Evolutionary conservation across 53 echinoderm and acorn worm species (phyloP).

Genomic region (Glandiceps talaboti): DNA sequence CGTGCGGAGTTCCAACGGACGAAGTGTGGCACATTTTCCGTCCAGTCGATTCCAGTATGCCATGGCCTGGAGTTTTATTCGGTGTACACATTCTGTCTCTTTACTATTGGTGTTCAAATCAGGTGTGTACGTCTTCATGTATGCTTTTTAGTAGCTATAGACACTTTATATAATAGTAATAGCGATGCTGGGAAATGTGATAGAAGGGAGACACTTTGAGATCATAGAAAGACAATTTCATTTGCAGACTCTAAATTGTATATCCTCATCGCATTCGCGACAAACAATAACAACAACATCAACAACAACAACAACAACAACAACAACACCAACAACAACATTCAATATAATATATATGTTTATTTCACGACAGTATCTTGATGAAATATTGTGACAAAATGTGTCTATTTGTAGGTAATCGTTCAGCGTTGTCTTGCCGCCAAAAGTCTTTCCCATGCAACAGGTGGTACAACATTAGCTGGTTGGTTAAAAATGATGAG

Average conservation of each 20-base stretch:
- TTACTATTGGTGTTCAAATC: conserved; percentile 76
- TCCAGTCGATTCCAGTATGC: conserved; percentile 36
- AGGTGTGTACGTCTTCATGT: conserved; percentile 33
- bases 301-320: too few relatives aligned
- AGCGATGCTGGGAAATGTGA: too few relatives aligned
- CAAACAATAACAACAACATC: too few relatives aligned
- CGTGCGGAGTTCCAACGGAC: conserved; percentile 55
- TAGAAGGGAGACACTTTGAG: too few relatives aligned
- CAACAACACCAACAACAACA: too few relatives aligned
- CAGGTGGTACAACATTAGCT: conserved; percentile 42
- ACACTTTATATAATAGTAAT: too few relatives aligned
- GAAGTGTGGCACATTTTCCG: conserved; percentile 65
- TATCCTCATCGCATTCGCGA: too few relatives aligned
- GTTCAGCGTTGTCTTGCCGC: conserved; percentile 60
- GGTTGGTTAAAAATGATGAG: conserved; percentile 46
- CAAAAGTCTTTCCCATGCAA: conserved; percentile 47
- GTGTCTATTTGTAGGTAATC: conserved; percentile 25
- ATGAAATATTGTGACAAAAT: not conserved
- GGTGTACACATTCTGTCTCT: conserved; percentile 45
- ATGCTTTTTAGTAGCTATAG: too few relatives aligned
- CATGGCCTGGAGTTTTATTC: conserved; percentile 60
- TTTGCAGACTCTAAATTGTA: too few relatives aligned
- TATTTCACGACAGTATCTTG: too few relatives aligned
- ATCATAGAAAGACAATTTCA: too few relatives aligned
- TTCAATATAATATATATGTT: too few relatives aligned